Percentiles rank a stretch among this genome's conserved stretches.
These are phyloP conservation scores for Poeciliopsis prolifica DNA, from an alignment of 2,113 vertebrate genomes.

Conservation along the genomic window DNA sequence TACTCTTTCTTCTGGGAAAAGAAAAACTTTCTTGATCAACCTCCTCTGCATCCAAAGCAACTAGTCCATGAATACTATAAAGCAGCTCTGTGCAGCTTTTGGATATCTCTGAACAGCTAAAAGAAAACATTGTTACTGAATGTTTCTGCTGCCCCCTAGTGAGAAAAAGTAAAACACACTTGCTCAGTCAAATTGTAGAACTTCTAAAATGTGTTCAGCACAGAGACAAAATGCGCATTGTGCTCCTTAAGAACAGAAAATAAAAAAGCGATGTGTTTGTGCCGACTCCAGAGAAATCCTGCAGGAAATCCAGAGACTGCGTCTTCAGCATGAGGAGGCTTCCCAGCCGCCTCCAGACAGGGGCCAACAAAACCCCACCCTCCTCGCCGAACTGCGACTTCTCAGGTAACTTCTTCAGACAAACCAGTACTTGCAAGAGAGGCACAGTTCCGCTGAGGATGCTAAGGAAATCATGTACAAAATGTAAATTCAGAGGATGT, in stretches of 20 bases:
- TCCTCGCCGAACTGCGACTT: conserved; percentile 93
- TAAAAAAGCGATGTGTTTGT: conserved; percentile 5
- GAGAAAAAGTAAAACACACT: not conserved
- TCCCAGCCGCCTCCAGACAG: conserved; percentile 93
- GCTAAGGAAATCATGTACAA: not conserved
- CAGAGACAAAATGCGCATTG: not conserved
- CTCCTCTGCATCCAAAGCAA: not conserved
- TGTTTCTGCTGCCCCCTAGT: conserved; percentile 38
- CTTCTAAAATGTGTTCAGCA: not conserved
- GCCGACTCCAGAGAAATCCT: conserved; percentile 90
- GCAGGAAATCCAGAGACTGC: conserved; percentile 96
- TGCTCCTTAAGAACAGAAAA: not conserved
- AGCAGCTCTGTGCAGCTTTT: conserved; percentile 3
- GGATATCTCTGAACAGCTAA: not conserved
- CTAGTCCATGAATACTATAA: not conserved
- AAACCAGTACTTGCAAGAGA: not conserved
- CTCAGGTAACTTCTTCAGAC: conserved; percentile 83
- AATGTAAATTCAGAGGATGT: conserved; percentile 11
- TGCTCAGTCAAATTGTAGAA: not conserved
- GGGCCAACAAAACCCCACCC: conserved; percentile 94
- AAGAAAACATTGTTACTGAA: not conserved
- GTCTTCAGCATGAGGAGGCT: conserved; percentile 94
- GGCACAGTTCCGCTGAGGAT: conserved; percentile 16
- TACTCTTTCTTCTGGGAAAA: not conserved
- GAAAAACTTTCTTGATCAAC: not conserved